Conservation (phyloP, 2,888 invertebrate genomes). For the Nineta flava region DNA sequence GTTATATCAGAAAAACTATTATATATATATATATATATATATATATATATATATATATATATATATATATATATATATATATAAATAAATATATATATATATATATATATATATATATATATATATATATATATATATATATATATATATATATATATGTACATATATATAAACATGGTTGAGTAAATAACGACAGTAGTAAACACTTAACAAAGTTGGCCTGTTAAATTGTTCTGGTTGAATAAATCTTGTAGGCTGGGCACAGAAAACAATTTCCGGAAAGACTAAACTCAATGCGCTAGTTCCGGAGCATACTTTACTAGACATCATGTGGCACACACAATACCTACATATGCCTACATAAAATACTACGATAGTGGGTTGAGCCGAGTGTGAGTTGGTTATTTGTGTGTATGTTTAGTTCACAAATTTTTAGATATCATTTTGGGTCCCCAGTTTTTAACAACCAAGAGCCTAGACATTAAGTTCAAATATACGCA, state of each 20-base stretch:
- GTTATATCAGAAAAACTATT: no score
- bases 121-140: conserved; percentile 1
- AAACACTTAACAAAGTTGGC: not conserved
- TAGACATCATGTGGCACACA: no score
- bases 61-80: not conserved
- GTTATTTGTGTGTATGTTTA: no score
- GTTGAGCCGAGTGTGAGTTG: no score
- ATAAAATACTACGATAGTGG: no score
- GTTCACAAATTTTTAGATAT: no score
- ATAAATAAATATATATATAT: not conserved
- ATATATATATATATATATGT: conserved; percentile 1
- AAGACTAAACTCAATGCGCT: conserved; percentile 1
- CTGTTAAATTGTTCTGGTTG: conserved; percentile 1
- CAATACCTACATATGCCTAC: no score
- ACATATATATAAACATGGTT: not conserved
- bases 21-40: not conserved
- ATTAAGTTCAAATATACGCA: no score
- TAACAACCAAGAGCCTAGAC: no score
- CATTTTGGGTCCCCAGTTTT: no score
- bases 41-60: conserved; percentile 1
- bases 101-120: conserved; percentile 1
- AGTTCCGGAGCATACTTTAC: not conserved
- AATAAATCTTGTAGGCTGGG: not conserved
- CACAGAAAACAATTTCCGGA: conserved; percentile 2
- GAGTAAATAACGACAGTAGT: no score